These are phyloP conservation scores for Ditula angustiorana DNA, from an alignment of 2,888 invertebrate genomes.

Conservation along the genomic window DNA sequence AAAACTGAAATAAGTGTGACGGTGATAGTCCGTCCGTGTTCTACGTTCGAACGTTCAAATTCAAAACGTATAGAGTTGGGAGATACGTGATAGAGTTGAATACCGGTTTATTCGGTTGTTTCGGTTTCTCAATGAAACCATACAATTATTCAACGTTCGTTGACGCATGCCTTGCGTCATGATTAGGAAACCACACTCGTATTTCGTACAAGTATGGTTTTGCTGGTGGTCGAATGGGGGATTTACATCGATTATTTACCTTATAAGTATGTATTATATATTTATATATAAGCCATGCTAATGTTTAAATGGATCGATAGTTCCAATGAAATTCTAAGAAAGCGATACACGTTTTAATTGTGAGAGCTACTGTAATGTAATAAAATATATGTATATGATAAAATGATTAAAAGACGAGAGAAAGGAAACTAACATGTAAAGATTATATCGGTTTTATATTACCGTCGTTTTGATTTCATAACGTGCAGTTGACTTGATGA, in stretches of 20 bases:
- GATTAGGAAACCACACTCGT: slow-evolving; percentile 31
- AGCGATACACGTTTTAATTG: no score
- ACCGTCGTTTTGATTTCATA: not conserved
- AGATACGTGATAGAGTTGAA: not conserved
- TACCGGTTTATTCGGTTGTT: slow-evolving; percentile 23
- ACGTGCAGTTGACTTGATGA: no score
- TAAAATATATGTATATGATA: no score
- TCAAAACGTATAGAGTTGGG: slow-evolving; percentile 17
- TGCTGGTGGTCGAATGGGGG: not conserved
- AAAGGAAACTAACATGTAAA: no score
- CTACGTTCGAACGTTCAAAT: slow-evolving; percentile 1
- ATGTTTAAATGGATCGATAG: no score
- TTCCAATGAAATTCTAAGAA: no score
- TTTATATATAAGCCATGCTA: no score
- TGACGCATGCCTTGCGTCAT: slow-evolving; percentile 36
- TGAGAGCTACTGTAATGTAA: no score
- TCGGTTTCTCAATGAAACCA: not conserved
- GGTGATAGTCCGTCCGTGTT: no score
- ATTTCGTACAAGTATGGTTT: not conserved
- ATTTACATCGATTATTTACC: not conserved
- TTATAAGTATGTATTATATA: not conserved
- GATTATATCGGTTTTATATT: no score
- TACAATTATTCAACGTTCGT: slow-evolving; percentile 27
- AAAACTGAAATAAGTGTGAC: not conserved
- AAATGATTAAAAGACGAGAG: no score